Conservation (phyloP, 2,797 vertebrate species). For the Protosalanx chinensis region DNA sequence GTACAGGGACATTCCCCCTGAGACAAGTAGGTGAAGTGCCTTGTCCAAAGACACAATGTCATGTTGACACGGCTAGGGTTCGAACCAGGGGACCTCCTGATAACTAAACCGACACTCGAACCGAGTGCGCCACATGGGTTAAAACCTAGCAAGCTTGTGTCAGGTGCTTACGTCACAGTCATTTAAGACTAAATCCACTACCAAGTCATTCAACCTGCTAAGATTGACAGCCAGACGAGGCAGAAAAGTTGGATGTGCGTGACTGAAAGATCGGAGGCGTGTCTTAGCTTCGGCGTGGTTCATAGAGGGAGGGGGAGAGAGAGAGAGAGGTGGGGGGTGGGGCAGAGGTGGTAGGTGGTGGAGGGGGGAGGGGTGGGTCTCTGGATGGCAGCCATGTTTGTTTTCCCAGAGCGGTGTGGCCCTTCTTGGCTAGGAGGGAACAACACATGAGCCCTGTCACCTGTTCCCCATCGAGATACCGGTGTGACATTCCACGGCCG, state of each 20-base stretch:
- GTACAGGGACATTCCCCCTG: too few species aligned
- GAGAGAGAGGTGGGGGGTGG: background rate
- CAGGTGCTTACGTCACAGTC: slow-evolving; percentile 5
- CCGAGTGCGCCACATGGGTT: background rate
- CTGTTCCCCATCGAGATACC: slow-evolving; percentile 55
- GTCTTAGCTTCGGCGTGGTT: slow-evolving; percentile 7
- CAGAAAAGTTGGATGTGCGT: background rate
- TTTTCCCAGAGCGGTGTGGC: slow-evolving; percentile 46
- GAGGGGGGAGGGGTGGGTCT: background rate
- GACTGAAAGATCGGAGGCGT: background rate
- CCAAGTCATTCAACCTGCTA: too few species aligned
- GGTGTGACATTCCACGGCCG: slow-evolving; percentile 62
- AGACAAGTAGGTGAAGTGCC: too few species aligned
- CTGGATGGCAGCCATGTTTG: slow-evolving; percentile 43
- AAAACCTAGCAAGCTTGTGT: too few species aligned
- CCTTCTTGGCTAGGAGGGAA: slow-evolving; percentile 30
- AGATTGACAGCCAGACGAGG: slow-evolving; percentile 10
- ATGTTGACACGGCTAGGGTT: too few species aligned
- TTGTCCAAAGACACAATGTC: too few species aligned
- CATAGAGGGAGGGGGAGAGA: slow-evolving; percentile 13
- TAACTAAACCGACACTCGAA: too few species aligned
- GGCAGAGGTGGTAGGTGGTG: background rate
- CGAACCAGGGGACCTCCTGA: too few species aligned
- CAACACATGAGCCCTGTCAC: slow-evolving; percentile 45
- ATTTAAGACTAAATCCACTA: background rate